Conservation (phyloP, 2,797 vertebrate genomes). For the Enteromius viviparus region DNA sequence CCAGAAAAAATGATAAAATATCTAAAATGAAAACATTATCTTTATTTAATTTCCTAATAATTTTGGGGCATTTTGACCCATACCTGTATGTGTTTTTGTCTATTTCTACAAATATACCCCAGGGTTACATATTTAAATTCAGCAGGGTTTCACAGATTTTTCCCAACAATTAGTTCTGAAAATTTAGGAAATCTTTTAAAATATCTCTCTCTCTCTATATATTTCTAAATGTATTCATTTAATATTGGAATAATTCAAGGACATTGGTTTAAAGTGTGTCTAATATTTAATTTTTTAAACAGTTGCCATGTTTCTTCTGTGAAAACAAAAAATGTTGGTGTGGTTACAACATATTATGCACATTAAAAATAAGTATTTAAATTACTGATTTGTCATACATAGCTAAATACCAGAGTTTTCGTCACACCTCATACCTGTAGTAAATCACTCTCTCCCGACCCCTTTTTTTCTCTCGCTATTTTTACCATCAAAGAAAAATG, state of each 20-base stretch:
- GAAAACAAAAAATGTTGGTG: background rate
- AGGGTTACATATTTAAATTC: background rate
- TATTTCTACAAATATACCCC: no score
- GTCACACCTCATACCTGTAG: background rate
- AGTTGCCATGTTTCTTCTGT: background rate
- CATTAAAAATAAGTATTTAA: background rate
- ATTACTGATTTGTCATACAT: constrained; percentile 11
- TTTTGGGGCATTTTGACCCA: no score
- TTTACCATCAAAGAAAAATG: background rate
- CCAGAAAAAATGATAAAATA: no score
- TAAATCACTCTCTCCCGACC: background rate
- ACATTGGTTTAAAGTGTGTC: background rate
- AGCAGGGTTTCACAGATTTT: background rate
- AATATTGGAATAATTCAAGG: background rate
- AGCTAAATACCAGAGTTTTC: background rate
- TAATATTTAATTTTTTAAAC: background rate
- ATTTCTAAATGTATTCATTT: background rate
- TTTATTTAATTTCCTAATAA: no score
- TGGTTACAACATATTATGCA: background rate
- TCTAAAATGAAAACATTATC: no score
- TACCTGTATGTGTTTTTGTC: no score
- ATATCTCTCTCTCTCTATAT: no score
- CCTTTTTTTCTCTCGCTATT: background rate
- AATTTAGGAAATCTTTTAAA: background rate
- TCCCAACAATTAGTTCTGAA: background rate